Evolutionary conservation across 2,888 invertebrate species (phyloP).

Genomic region (Sinodicranocentrus sp.): DNA sequence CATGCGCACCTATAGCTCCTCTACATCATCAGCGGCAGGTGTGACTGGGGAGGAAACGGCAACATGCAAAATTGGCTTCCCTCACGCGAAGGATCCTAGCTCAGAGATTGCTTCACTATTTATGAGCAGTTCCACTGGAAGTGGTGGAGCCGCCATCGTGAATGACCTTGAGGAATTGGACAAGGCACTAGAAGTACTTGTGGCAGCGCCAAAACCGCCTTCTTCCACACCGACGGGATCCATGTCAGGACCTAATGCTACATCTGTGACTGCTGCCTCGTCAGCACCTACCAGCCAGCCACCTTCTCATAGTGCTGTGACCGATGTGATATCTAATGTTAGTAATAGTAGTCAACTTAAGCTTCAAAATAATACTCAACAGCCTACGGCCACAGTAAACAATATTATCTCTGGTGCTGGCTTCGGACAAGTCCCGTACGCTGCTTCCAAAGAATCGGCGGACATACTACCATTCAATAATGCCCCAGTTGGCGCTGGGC

Average conservation of each 20-base stretch:
- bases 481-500: constrained; percentile 35
- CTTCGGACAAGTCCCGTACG: background rate
- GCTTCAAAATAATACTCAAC: constrained; percentile 48
- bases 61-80: constrained; percentile 55
- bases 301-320: constrained; percentile 46
- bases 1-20: constrained; percentile 87
- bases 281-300: constrained; percentile 20
- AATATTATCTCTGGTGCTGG: constrained; percentile 17
- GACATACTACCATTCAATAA: background rate
- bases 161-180: constrained; percentile 84
- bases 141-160: constrained; percentile 29
- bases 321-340: constrained; percentile 52
- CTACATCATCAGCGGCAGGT: background rate
- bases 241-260: background rate
- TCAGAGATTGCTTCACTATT: constrained; percentile 71
- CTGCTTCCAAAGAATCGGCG: constrained; percentile 12
- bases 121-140: constrained; percentile 31
- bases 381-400: constrained; percentile 15
- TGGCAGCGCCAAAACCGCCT: constrained; percentile 41
- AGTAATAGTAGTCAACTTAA: constrained; percentile 39
- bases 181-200: constrained; percentile 84
- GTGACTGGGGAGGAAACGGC: constrained; percentile 19
- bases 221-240: background rate
- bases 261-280: background rate
- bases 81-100: constrained; percentile 66